Evolutionary conservation across 1,140 invertebrate genomes (phyloP), one percentile per base, ranked within the genome.

Genomic region (Formica exsecta): DNA sequence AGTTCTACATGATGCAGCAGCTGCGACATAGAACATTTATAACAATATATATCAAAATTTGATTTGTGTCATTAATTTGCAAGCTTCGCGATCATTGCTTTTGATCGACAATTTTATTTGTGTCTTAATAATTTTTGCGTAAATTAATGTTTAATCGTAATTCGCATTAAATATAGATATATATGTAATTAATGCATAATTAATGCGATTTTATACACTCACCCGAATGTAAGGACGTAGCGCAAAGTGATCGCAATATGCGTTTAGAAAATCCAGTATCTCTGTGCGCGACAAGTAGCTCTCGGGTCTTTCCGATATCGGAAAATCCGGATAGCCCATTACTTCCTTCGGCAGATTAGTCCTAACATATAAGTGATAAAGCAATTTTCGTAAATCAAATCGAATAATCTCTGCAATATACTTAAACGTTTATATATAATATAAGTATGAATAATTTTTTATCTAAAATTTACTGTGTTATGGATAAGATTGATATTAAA

Each of bases 301-400:
- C 81, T 96, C 96, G 0, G 96, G 95, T 85, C 93, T 96, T 57
- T 96, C 95, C 1, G 96, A 96, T 86, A 98, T 97, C 2, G 97
- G 97, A 95, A 96, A 97, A 93, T 97, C 97, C 2, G 96, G 96
- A 92, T 96, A 98, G 4, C 96, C 96, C 97, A 98, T 98, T 7
- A 97, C 96, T 95, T 98, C 97, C 93, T 98, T 98, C 2, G 97
- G 97, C 44, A 98, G 93, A 95, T 98, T 98, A 6, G 97, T 98
- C 90, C 98, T 98, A 44, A 3, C 61, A 77, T 48, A 61, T 48
- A 61, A 36, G 6, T 36, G 41, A 5, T 22, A 29, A 19, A 44
- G 6, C 1, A 22, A 38, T 79, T 79, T 41, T 77, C 9, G 32
- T 62, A 41, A 76, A 62, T n/a, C 0, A 6, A 1, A 36, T 75